phyloP scores from a whole-genome alignment of 2,113 vertebrate species.

The Oreotrochilus melanogaster region DNA sequence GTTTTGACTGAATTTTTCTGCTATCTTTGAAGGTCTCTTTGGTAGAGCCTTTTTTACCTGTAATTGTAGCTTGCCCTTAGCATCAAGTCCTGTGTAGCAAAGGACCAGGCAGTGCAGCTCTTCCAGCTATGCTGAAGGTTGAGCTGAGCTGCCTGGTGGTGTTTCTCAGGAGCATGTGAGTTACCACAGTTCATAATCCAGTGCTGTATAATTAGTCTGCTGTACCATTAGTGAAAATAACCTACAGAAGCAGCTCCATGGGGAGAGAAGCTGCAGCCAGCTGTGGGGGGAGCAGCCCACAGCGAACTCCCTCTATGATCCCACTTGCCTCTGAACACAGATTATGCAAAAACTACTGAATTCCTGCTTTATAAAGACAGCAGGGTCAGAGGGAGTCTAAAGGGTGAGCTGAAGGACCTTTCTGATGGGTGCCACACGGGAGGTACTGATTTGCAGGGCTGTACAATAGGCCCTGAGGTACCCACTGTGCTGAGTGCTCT shows the following conservation, averaged over 20 bases:
- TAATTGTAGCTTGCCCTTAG: accelerated
- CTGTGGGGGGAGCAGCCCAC: background rate
- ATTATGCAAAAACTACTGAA: background rate
- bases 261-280: background rate
- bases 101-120: background rate
- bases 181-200: too few relatives aligned
- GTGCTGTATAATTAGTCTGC: background rate
- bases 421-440: background rate
- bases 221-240: accelerated
- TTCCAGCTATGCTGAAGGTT: background rate
- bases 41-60: background rate
- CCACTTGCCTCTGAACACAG: background rate
- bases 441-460: accelerated
- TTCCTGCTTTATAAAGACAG: background rate
- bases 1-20: background rate
- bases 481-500: background rate
- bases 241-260: background rate
- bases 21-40: background rate
- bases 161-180: too few relatives aligned
- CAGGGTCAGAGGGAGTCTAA: background rate
- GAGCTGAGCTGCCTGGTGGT: too few relatives aligned
- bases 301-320: too few relatives aligned
- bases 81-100: too few relatives aligned
- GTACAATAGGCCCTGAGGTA: background rate
- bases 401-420: background rate